Base-by-base conservation (phyloP, 1,140 invertebrate species). In the Pachypeltis micranthus region DNA sequence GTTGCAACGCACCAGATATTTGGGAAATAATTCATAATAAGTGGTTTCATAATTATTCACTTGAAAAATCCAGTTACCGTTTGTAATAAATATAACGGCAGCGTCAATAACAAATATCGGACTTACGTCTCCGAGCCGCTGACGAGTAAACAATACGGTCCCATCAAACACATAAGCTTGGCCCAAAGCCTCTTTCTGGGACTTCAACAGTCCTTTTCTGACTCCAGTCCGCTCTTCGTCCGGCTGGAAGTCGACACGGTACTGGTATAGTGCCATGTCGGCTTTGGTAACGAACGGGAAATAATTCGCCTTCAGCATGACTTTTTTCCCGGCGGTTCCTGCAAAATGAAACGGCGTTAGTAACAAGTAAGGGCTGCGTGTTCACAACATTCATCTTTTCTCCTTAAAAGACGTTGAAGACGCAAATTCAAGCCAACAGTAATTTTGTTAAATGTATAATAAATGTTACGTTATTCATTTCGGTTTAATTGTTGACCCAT, bases 191-290 rank as follows among this genome's bases (percentile, higher is more conserved):
- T 78, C 73, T 26, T 71, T 72, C 64, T 88, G 85, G 2, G 74
- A 47, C 19, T 75, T 70, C 0, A 90, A 61, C 0, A 90, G 70
- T 0, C 69, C 77, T 69, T 84, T 86, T n/a, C 83, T 78, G 2
- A 84, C 73, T 0, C 61, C 54, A 0, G 83, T 85, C 19, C 77
- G 74, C 47, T 91, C 88, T 66, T 89, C 82, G 10, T 83, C 79
- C 0, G 90, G 90, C 0, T 73, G 69, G 68, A 91, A 87, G 68
- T 88, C 84, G 0, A 95, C 90, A 64, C 83, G 80, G 71, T 95
- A 94, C 67, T 93, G 88, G 61, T 83, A 85, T 0, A 94, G 73
- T 26, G 80, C 76, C 87, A 88, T 93, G 54, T 87, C 77, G 0
- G 87, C 81, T 1, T 75, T 76, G 0, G 81, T 79, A 1, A 83